phyloP scores from a whole-genome alignment of 2,113 vertebrate genomes.

The Neolamprologus falcicula region DNA sequence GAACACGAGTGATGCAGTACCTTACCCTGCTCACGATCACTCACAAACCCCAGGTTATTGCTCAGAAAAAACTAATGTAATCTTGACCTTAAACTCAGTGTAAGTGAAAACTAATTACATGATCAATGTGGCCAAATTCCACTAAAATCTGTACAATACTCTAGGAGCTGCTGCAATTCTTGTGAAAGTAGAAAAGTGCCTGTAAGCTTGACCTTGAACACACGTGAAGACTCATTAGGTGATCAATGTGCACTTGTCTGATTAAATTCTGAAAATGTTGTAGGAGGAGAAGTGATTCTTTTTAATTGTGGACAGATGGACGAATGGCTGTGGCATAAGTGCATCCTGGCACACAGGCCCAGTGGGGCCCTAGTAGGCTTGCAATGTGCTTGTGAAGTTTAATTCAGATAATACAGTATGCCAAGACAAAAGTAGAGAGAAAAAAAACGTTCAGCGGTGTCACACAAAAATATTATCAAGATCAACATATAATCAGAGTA shows the following conservation, averaged over 20 bases:
- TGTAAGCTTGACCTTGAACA: neutral
- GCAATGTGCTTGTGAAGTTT: neutral
- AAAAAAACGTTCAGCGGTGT: neutral
- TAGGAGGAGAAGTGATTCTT: neutral
- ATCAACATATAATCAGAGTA: neutral
- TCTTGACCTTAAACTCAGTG: neutral
- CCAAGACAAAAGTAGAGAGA: neutral
- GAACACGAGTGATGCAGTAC: neutral
- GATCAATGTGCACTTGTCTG: neutral
- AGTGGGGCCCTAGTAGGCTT: accelerated
- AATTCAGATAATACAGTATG: neutral
- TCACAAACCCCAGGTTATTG: neutral
- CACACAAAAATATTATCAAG: neutral
- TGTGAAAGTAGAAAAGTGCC: neutral
- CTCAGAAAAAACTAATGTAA: neutral
- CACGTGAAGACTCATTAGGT: neutral
- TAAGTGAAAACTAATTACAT: neutral
- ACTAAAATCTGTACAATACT: neutral
- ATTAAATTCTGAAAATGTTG: neutral
- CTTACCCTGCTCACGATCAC: neutral
- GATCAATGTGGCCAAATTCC: neutral
- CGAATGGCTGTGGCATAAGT: neutral
- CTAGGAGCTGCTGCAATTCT: accelerated
- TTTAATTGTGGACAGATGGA: neutral
- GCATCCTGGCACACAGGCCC: neutral